phyloP scores from a whole-genome alignment of 2,797 vertebrate species.

The Diceros bicornis region DNA sequence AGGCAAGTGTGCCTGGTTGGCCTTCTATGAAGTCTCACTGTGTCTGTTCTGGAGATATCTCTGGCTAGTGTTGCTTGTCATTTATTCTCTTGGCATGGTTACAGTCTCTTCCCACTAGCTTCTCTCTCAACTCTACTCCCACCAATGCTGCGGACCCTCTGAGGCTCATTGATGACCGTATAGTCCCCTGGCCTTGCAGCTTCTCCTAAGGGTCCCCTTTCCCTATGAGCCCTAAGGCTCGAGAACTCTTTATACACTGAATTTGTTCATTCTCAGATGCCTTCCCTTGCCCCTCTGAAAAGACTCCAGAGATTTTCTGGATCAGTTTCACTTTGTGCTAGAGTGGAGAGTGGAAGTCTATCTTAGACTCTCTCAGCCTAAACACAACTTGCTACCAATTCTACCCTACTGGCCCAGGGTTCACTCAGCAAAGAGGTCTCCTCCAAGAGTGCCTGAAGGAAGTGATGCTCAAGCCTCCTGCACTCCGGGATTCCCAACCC shows the following conservation, averaged over 20 bases:
- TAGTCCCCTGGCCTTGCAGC: not conserved
- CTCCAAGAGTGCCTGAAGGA: not conserved
- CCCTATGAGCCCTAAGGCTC: not conserved
- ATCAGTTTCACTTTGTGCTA: slow-evolving; percentile 4
- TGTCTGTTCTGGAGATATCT: not conserved
- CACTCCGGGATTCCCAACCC: not conserved
- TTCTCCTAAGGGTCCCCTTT: not conserved
- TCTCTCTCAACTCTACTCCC: not conserved
- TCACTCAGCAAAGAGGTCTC: not conserved
- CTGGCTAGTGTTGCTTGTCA: not conserved
- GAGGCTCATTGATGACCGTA: not conserved
- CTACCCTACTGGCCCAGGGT: not conserved
- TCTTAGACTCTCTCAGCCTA: not conserved
- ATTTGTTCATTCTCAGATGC: not conserved
- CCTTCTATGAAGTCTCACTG: not conserved
- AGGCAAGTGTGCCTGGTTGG: fast-evolving
- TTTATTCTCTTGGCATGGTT: not conserved
- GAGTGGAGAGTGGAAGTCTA: not conserved
- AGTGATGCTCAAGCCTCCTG: not conserved
- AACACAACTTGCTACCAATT: not conserved
- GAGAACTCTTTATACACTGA: not conserved
- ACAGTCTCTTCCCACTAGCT: not conserved
- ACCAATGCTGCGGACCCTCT: not conserved
- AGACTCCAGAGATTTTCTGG: not conserved
- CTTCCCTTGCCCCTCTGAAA: not conserved